These are phyloP conservation scores for Matsumyia berberina DNA, from an alignment of 2,888 invertebrate genomes.

Conservation along the genomic window DNA sequence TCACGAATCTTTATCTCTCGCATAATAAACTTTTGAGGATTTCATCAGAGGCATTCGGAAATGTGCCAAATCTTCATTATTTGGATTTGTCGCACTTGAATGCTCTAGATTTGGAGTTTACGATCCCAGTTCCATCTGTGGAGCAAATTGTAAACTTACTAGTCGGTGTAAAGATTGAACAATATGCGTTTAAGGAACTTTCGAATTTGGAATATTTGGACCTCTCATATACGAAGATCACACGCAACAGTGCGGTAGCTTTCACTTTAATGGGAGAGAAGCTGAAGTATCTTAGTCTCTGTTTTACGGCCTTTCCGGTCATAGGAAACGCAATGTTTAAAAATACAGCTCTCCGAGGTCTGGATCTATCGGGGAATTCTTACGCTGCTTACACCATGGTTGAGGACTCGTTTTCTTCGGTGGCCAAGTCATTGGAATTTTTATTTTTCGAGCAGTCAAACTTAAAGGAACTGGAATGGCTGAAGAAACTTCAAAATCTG, in stretches of 20 bases:
- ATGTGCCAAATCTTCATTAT: constrained; percentile 84
- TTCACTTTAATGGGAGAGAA: constrained; percentile 81
- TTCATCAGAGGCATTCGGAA: constrained; percentile 83
- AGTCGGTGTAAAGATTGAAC: constrained; percentile 81
- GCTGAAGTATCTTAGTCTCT: constrained; percentile 84
- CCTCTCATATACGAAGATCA: constrained; percentile 83
- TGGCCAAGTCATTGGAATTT: constrained; percentile 84
- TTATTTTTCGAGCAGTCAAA: constrained; percentile 85
- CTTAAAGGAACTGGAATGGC: constrained; percentile 83
- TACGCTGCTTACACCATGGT: constrained; percentile 81
- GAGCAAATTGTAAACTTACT: constrained; percentile 78
- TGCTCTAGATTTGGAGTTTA: constrained; percentile 77
- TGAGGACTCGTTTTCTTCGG: constrained; percentile 82
- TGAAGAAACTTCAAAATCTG: constrained; percentile 84
- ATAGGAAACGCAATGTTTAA: constrained; percentile 84
- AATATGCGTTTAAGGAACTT: constrained; percentile 81
- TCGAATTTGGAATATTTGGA: constrained; percentile 83
- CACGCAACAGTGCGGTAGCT: constrained; percentile 80
- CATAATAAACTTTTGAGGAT: constrained; percentile 85
- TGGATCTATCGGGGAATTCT: constrained; percentile 86
- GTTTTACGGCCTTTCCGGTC: constrained; percentile 84
- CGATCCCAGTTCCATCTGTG: constrained; percentile 76
- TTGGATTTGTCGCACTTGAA: constrained; percentile 86
- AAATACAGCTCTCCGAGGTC: constrained; percentile 83
- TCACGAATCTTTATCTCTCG: constrained; percentile 85